Evolutionary conservation across 2,797 vertebrate species (phyloP).

Genomic region (Anisognathus igniventris): DNA sequence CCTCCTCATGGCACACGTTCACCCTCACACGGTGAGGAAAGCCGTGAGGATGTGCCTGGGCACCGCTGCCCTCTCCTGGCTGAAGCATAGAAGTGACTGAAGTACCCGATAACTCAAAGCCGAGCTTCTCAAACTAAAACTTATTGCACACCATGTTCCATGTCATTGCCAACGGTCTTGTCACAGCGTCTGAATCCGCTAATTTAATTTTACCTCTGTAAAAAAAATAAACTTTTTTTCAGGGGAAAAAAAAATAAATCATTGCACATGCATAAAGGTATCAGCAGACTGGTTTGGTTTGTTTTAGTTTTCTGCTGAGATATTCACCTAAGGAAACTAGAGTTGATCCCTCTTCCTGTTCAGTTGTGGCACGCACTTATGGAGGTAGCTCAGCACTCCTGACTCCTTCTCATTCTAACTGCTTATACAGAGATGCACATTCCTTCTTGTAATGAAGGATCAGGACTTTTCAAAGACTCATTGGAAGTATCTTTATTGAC

Average conservation of each 20-base stretch:
- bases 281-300: not conserved
- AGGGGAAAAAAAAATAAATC: not conserved
- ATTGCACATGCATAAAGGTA: not conserved
- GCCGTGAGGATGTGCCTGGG: not conserved
- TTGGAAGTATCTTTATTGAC: not conserved
- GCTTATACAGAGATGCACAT: not conserved
- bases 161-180: not conserved
- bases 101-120: not conserved
- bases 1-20: accelerated
- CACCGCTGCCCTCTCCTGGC: constrained; percentile 16
- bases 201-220: not conserved
- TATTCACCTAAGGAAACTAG: not conserved
- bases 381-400: not conserved
- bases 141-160: not conserved
- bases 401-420: not conserved
- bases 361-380: not conserved
- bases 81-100: not conserved
- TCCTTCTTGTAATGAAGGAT: not conserved
- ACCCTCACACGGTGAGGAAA: accelerated
- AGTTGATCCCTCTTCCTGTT: not conserved
- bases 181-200: not conserved
- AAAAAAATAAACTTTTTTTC: not conserved
- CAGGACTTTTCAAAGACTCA: not conserved
- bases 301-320: not conserved
- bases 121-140: not conserved